Base-by-base conservation (phyloP, 2,888 invertebrate genomes). In the Acronicta aceris region DNA sequence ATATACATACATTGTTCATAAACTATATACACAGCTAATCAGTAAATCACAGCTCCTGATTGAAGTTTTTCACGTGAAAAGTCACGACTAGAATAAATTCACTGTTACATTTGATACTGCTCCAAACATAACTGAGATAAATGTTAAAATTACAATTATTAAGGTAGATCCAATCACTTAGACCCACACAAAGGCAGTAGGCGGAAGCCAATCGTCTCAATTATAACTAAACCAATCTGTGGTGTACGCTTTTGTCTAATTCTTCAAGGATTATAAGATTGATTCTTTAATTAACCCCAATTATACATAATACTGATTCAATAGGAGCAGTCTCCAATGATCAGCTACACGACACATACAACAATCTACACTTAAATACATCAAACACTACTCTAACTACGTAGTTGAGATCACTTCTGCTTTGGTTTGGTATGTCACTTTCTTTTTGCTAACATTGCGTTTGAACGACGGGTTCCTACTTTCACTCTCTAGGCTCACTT, bases 21-120 rank as follows among this genome's bases (percentile, higher is more conserved):
- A 57, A 72, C 70, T 76, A 85, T 88, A 72, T 92, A 86, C 87
- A 92, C 71, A 85, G 83, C 87, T 88, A 89, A 83, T 85, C 78
- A 88, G 83, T 90, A 90, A 91, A 93, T 94, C 94, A 94, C 94
- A 94, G 94, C 92, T 91, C 89, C 91, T 84, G 90, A 91, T 91
- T 88, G 86, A 89, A 89, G 83, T 48, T 61, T 71, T 75, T 69
- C 63, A 64, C 62, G 52, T 66, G 71, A 66, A 77, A 75, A 57
- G 64, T 71, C 51, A 72, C 74, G 79, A 82, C 77, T 84, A 82
- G 76, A 77, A 65, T 58, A 55, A 25, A 47, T 25, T 51, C 36
- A 16, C 48, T 33, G 40, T 40, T 43, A n/a, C 59, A 56, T 61
- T 62, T 72, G 56, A 62, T 30, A 60, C 57, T 42, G 48, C 27